A percentile compares a stretch with the other conserved stretches of the same genome.
Evolutionary conservation across 2,797 vertebrate genomes (phyloP).

Genomic region (Graptemys geographica): DNA sequence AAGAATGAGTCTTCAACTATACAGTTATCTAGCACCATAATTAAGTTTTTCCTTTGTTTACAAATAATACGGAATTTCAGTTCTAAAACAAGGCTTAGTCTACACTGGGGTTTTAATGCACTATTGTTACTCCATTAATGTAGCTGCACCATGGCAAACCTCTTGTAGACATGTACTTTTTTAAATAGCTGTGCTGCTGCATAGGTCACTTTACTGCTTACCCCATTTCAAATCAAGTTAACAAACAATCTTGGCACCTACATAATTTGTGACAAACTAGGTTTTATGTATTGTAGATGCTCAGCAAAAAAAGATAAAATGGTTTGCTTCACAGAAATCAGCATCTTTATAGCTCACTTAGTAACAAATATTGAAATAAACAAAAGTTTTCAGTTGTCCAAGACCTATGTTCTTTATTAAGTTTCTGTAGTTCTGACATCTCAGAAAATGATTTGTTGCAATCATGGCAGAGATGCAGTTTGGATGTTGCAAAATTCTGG

Average conservation of each 20-base stretch:
- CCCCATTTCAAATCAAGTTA: too few species aligned
- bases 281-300: background rate
- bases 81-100: background rate
- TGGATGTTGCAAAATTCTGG: background rate
- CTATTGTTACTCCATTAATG: background rate
- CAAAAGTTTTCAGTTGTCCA: background rate
- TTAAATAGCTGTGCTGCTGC: background rate
- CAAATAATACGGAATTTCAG: background rate
- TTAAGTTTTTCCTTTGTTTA: background rate
- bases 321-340: background rate
- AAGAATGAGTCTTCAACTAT: background rate
- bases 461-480: background rate
- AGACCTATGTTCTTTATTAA: background rate
- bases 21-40: background rate
- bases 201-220: too few species aligned
- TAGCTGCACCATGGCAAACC: background rate
- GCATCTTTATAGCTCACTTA: background rate
- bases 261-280: background rate
- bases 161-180: background rate
- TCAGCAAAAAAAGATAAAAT: background rate
- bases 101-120: conserved; percentile 3
- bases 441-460: background rate
- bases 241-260: too few species aligned
- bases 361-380: background rate
- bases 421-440: background rate